These are phyloP conservation scores for Drosophila nigromelanica DNA, from an alignment of 1,140 invertebrate species.

Conservation along the genomic window DNA sequence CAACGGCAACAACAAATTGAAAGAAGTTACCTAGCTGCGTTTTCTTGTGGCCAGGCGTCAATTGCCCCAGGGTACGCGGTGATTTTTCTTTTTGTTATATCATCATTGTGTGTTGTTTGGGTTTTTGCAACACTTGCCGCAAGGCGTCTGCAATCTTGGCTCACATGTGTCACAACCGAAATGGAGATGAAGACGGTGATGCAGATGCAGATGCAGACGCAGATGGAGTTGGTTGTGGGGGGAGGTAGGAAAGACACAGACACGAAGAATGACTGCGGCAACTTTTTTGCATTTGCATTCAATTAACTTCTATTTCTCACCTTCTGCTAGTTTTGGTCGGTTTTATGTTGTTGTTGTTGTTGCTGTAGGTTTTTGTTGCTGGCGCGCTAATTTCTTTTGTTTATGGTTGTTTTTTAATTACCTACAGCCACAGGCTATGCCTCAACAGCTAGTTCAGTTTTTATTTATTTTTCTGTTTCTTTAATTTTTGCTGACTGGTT, in stretches of 20 bases:
- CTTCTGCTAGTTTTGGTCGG: slow-evolving; percentile 43
- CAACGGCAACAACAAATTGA: slow-evolving; percentile 9
- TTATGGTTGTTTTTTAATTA: slow-evolving; percentile 60
- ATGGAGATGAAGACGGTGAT: neutral
- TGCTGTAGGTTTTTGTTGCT: neutral
- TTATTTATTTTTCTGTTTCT: slow-evolving; percentile 7
- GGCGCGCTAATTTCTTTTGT: slow-evolving; percentile 68
- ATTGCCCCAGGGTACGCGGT: slow-evolving; percentile 30
- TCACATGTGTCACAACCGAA: slow-evolving; percentile 58
- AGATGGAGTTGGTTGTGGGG: neutral
- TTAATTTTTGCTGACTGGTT: slow-evolving; percentile 35
- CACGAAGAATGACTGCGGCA: slow-evolving; percentile 22
- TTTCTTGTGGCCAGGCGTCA: slow-evolving; percentile 40
- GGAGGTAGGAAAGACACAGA: neutral
- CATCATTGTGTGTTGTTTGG: slow-evolving; percentile 18
- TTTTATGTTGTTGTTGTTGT: slow-evolving; percentile 15
- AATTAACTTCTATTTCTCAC: slow-evolving; percentile 77
- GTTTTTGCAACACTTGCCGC: slow-evolving; percentile 43
- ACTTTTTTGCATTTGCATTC: slow-evolving; percentile 68
- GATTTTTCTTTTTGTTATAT: slow-evolving; percentile 38
- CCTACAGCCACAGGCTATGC: slow-evolving; percentile 24
- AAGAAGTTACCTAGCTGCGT: slow-evolving; percentile 20
- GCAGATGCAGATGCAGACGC: neutral
- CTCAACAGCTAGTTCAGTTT: slow-evolving; percentile 4
- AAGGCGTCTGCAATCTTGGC: slow-evolving; percentile 46